Base-by-base conservation (phyloP, 2,113 vertebrate genomes). In the Thalassarche chlororhynchos region DNA sequence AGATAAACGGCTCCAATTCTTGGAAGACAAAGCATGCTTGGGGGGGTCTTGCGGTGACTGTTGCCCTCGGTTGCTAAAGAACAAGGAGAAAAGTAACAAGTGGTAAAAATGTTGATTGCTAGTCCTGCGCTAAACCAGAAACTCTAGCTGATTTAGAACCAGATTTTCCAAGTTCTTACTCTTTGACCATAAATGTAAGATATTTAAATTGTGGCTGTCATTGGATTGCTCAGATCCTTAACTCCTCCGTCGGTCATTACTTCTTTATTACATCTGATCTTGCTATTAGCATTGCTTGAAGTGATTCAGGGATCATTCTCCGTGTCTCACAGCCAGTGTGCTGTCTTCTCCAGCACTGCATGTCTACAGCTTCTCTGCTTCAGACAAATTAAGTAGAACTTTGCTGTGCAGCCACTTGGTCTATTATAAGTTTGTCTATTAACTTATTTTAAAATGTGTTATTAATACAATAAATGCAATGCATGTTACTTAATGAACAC, bases 291-390 rank as follows among this genome's bases (percentile, higher is more conserved):
- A 4, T 3, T 38, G 60, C 72, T 71, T 6, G 24, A 5, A 29
- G 52, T 1, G 26, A 10, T 28, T 10, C 15, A 4, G 0, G 31
- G 62, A 1, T 15, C 24, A 1, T 17, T 9, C 55, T 7, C 61
- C 2, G 0, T 6, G 34, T 8, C 44, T 34, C 34, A 1, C 40
- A 24, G 46, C 17, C 51, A 0, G 18, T 1, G 9, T 15, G 44
- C 42, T 19, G 24, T 7, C 62, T 51, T 20, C 75, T n/a, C 44
- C 70, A n/a, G 52, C 26, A 2, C 36, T 8, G 31, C 19, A 7
- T 1, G 3, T 3, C 36, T 9, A 3, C 40, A 10, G 52, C 64
- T 40, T 18, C 84, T 25, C 42, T 23, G 49, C 70, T 34, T 9
- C 12, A 12, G 40, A 8, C 7, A 54, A 57, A 44, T 6, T 6